A percentile compares a stretch with the other conserved stretches of the same genome.
phyloP scores from a whole-genome alignment of 2,888 invertebrate species.

The Athalia cordata region DNA sequence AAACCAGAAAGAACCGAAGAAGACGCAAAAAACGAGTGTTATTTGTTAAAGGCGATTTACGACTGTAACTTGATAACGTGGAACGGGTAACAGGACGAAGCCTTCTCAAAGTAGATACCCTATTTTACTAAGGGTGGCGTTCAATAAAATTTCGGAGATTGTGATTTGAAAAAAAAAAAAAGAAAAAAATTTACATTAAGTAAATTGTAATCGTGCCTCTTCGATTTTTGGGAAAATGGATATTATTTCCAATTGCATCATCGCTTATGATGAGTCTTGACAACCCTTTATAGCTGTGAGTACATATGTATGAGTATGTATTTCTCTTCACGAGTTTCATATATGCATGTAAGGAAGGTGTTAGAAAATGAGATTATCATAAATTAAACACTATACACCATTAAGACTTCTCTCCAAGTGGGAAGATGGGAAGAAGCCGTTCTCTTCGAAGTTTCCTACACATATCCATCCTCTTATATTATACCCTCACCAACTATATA shows the following conservation, averaged over 20 bases:
- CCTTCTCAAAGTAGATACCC: background rate
- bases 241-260: too few species aligned
- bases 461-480: background rate
- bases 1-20: too few species aligned
- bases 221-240: too few species aligned
- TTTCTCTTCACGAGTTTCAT: too few species aligned
- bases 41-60: background rate
- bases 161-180: too few species aligned
- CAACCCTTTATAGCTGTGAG: too few species aligned
- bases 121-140: background rate
- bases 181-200: too few species aligned
- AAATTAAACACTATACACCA: slow-evolving; percentile 29
- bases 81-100: background rate
- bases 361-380: slow-evolving; percentile 32
- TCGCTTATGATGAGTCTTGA: too few species aligned
- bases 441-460: background rate
- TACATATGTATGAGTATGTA: too few species aligned
- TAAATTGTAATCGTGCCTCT: too few species aligned
- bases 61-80: background rate
- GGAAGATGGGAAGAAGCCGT: background rate
- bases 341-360: background rate
- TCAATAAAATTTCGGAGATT: background rate
- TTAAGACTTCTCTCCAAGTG: slow-evolving; percentile 29
- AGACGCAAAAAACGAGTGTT: background rate
- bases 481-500: too few species aligned